Conservation (phyloP, 2,888 invertebrate genomes). For the Latheticus oryzae region DNA sequence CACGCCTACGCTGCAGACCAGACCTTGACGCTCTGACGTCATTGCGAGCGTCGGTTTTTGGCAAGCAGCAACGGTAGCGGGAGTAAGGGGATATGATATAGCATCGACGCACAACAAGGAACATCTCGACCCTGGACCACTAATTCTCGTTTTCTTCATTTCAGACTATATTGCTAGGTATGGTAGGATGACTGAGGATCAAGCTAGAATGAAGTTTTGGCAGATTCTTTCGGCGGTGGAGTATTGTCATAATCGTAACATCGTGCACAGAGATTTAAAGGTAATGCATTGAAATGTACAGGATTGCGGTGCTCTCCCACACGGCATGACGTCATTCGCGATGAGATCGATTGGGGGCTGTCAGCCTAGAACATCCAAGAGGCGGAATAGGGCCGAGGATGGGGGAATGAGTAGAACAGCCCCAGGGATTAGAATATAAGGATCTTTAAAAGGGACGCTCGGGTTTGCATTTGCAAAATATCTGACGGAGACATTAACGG, state of each 20-base stretch:
- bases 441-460: slow-evolving; percentile 1
- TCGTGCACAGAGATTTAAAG: slow-evolving; percentile 97
- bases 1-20: slow-evolving; percentile 45
- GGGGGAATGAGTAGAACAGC: slow-evolving; percentile 6
- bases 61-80: slow-evolving; percentile 66
- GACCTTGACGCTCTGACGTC: slow-evolving; percentile 60
- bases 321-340: slow-evolving; percentile 7
- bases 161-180: slow-evolving; percentile 92
- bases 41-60: slow-evolving; percentile 51
- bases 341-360: slow-evolving; percentile 21
- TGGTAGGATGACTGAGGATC: slow-evolving; percentile 93
- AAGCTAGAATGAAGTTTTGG: slow-evolving; percentile 93
- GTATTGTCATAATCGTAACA: slow-evolving; percentile 92
- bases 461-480: not conserved
- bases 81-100: slow-evolving; percentile 48
- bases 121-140: slow-evolving; percentile 46
- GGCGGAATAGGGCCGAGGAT: not conserved
- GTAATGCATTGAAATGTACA: slow-evolving; percentile 62
- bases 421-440: not conserved
- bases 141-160: slow-evolving; percentile 48
- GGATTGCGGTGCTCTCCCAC: not conserved
- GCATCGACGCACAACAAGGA: slow-evolving; percentile 51
- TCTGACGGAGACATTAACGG: not conserved
- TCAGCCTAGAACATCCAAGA: not conserved
- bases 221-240: slow-evolving; percentile 97